Percentiles rank a stretch among this genome's conserved stretches.
Evolutionary conservation across 2,888 invertebrate genomes (phyloP).

Genomic region (Malacosoma neustria): DNA sequence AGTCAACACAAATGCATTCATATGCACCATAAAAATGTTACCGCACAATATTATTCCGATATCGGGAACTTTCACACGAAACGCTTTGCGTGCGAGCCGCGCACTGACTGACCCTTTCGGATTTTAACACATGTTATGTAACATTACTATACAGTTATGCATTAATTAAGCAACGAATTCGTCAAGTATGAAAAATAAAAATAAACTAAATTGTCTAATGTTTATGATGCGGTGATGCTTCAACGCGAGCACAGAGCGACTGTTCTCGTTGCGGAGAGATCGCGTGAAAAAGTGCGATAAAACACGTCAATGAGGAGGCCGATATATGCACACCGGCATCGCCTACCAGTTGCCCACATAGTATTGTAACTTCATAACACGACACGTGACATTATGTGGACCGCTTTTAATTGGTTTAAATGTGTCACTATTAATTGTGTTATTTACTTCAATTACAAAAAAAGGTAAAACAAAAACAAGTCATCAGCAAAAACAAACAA

Average conservation of each 20-base stretch:
- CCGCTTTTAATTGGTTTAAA: slow-evolving; percentile 1
- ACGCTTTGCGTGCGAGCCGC: slow-evolving; percentile 7
- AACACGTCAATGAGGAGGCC: slow-evolving; percentile 44
- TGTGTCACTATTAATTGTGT: background rate
- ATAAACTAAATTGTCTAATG: slow-evolving; percentile 9
- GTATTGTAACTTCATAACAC: no score
- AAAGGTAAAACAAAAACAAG: no score
- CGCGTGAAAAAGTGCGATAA: slow-evolving; percentile 65
- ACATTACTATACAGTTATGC: slow-evolving; percentile 5
- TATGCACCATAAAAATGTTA: background rate
- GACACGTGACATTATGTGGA: slow-evolving; percentile 13
- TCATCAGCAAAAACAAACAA: no score
- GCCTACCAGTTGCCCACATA: slow-evolving; percentile 17
- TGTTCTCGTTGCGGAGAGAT: slow-evolving; percentile 67
- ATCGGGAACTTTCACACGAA: background rate
- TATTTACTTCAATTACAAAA: background rate
- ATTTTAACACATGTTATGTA: slow-evolving; percentile 20
- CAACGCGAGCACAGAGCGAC: slow-evolving; percentile 50
- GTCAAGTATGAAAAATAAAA: slow-evolving; percentile 13
- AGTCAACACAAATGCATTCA: background rate
- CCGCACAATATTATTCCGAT: background rate
- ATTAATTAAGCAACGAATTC: slow-evolving; percentile 11
- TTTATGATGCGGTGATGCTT: slow-evolving; percentile 27
- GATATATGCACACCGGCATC: slow-evolving; percentile 4
- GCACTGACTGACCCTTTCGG: slow-evolving; percentile 21